Percentiles rank a stretch among this genome's conserved stretches.
Evolutionary conservation across 2,797 vertebrate species (phyloP).

Genomic region (Meda fulgida): DNA sequence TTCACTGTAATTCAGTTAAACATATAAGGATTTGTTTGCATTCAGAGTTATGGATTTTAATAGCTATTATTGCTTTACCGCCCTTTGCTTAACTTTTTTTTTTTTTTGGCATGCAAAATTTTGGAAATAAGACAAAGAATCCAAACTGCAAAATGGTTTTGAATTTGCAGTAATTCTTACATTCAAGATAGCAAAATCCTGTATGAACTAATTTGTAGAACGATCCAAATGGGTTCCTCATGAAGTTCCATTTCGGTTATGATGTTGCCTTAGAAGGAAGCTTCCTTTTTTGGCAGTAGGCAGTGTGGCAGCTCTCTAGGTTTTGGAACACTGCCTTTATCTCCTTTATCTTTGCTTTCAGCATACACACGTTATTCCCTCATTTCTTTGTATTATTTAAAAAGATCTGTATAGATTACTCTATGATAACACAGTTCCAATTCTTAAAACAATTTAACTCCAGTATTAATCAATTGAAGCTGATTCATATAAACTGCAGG

Average conservation of each 20-base stretch:
- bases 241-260: neutral
- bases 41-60: neutral
- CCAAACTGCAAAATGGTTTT: neutral
- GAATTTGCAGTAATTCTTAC: neutral
- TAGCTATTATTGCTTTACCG: neutral
- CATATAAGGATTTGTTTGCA: neutral
- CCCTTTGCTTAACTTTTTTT: neutral
- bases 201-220: neutral
- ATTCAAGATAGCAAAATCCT: neutral
- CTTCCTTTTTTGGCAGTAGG: neutral
- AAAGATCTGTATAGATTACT: neutral
- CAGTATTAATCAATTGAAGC: neutral
- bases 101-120: neutral
- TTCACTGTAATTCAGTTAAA: neutral
- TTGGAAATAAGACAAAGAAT: neutral
- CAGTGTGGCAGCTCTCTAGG: neutral
- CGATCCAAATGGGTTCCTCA: neutral
- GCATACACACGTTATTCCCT: neutral
- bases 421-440: neutral
- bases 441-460: neutral
- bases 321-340: neutral
- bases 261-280: neutral
- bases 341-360: neutral
- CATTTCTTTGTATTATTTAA: neutral
- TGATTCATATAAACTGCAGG: neutral